Evolutionary conservation across 64 coral and sea anemone genomes (phyloP), one percentile per base, ranked within the genome.

Genomic region (Porites australiensis): DNA sequence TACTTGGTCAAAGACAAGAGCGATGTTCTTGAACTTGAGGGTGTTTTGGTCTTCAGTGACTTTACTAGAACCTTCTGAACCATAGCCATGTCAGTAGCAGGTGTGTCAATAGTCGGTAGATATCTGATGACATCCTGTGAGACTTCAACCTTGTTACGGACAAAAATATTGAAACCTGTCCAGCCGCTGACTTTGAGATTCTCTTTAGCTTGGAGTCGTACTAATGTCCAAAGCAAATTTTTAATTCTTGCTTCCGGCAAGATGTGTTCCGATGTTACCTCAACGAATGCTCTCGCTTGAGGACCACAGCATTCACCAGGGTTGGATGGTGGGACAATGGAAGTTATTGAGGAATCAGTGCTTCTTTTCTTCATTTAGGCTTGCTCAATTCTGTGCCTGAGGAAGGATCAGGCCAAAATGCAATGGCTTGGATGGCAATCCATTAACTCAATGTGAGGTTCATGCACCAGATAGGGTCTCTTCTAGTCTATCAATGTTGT

Each of bases 401-500:
- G 50, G 82, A 55, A 74, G 76, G 14, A 58, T 48, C 12, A 50
- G 65, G 68, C 81, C 83, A 64, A 75, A 79, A 81, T 91, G 61
- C 77, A 37, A 64, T 81, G 47, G 82, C 89, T 70, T 92, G 94
- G 54, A 95, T 45, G 73, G 89, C 89, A 66, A 95, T 92, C 89
- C 67, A 82, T 95, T 88, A 74, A 90, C 84, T 61, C 83, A 6
- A 69, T 93, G 91, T 49, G 83, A 87, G 27, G 91, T 93, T 49
- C 83, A 75, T 37, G 49, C 50, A 9, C 83, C 83, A 87, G 83
- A 88, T 20, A 82, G 77, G 13, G 83, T 88, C 49, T 88, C 94
- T 21, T 96, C 94, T 19, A 87, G 53, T 62, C 89, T 45, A 85
- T 96, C 94, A 70, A 96, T 95, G 77, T 91, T 91, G 50, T 95